These are phyloP conservation scores for Polyploca ridens DNA, from an alignment of 2,888 invertebrate species.

Conservation along the genomic window DNA sequence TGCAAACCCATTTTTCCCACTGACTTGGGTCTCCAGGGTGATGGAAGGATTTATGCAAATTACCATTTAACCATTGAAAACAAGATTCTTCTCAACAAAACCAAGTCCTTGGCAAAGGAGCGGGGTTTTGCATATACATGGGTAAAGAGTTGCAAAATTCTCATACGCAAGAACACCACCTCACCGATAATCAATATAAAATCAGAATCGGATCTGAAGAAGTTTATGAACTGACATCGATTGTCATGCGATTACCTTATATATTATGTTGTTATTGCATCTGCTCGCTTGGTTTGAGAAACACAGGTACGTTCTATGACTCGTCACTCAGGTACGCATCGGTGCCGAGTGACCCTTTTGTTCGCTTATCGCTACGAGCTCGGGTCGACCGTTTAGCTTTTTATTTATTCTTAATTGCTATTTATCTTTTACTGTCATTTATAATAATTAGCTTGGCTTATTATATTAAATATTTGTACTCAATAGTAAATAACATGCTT, in stretches of 20 bases:
- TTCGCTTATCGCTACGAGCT: not conserved
- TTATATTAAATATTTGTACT: not conserved
- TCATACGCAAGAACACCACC: slow-evolving; percentile 21
- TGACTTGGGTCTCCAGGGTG: slow-evolving; percentile 23
- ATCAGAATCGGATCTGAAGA: slow-evolving; percentile 21
- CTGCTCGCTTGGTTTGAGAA: not conserved
- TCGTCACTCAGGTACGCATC: not conserved
- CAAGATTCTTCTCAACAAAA: slow-evolving; percentile 29
- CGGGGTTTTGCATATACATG: slow-evolving; percentile 22
- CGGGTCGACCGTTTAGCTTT: not conserved
- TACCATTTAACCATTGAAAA: slow-evolving; percentile 31
- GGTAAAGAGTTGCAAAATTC: slow-evolving; percentile 27
- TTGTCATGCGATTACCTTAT: no score
- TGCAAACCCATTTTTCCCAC: not conserved
- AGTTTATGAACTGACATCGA: not conserved
- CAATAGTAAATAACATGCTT: not conserved
- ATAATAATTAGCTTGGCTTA: not conserved
- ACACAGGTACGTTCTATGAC: not conserved
- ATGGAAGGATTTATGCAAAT: slow-evolving; percentile 24
- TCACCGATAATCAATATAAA: slow-evolving; percentile 23
- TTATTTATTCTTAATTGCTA: not conserved
- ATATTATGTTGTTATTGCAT: not conserved
- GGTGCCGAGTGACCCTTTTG: not conserved
- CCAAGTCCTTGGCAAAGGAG: slow-evolving; percentile 25
- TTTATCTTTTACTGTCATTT: not conserved